Conservation (phyloP, 1,140 invertebrate genomes). For the Pogonognathellus flavescens region DNA sequence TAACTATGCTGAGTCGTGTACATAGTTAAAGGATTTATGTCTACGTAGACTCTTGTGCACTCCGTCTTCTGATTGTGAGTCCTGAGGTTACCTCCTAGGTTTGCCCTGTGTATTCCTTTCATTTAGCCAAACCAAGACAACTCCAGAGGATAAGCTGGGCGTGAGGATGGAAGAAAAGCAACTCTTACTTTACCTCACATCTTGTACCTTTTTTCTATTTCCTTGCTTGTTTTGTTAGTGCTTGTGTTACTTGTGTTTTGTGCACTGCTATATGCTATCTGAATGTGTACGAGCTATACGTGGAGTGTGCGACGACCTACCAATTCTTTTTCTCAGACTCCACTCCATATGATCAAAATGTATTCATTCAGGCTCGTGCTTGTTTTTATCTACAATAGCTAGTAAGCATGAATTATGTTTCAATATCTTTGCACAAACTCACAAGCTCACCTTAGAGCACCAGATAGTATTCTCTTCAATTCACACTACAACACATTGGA, state of each 20-base stretch:
- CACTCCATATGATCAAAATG: not conserved
- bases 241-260: not conserved
- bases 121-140: constrained; percentile 22
- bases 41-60: constrained; percentile 18
- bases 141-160: constrained; percentile 6
- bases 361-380: constrained; percentile 40
- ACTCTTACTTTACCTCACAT: constrained; percentile 30
- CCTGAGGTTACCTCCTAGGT: constrained; percentile 31
- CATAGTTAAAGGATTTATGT: constrained; percentile 47
- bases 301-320: too few relatives aligned
- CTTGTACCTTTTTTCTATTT: constrained; percentile 11
- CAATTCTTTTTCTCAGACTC: too few relatives aligned
- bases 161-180: constrained; percentile 43
- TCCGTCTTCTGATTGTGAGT: constrained; percentile 26
- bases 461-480: not conserved
- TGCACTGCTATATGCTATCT: too few relatives aligned
- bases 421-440: constrained; percentile 28
- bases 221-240: not conserved
- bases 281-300: too few relatives aligned
- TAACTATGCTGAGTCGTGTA: constrained; percentile 40
- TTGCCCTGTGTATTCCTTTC: not conserved
- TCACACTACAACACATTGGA: constrained; percentile 31
- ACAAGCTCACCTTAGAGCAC: not conserved
- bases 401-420: constrained; percentile 38
- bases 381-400: constrained; percentile 17